Percentiles rank a stretch among this genome's conserved stretches.
Evolutionary conservation across 2,888 invertebrate genomes (phyloP).

Genomic region (Apodemia hepburni): DNA sequence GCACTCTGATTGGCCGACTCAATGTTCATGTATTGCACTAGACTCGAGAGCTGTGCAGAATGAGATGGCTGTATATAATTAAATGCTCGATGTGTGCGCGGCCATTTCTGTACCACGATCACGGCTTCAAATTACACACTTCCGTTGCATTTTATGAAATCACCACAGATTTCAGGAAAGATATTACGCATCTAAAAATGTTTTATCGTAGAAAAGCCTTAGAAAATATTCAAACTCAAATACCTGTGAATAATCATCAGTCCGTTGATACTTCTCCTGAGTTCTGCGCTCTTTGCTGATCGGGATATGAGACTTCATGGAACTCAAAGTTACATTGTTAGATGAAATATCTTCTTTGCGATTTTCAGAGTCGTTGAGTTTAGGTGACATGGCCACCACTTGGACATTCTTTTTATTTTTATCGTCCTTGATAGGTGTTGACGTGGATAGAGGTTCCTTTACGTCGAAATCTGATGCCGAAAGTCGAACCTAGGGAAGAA

Average conservation of each 20-base stretch:
- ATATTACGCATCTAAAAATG: too few relatives aligned
- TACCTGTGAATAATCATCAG: constrained; percentile 41
- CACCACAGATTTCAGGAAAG: too few relatives aligned
- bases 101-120: too few relatives aligned
- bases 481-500: constrained; percentile 36
- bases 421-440: constrained; percentile 60
- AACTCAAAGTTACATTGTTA: constrained; percentile 36
- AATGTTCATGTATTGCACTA: too few relatives aligned
- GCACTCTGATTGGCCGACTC: too few relatives aligned
- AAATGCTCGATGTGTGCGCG: too few relatives aligned
- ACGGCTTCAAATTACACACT: too few relatives aligned
- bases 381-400: constrained; percentile 68
- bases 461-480: constrained; percentile 41
- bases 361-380: constrained; percentile 35
- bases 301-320: constrained; percentile 40
- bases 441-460: constrained; percentile 53
- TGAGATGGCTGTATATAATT: too few relatives aligned
- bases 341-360: constrained; percentile 34
- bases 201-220: too few relatives aligned
- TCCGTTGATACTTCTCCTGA: constrained; percentile 47
- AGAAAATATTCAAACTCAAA: constrained; percentile 3
- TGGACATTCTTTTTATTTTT: constrained; percentile 43
- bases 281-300: constrained; percentile 41
- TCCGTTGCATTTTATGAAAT: too few relatives aligned
- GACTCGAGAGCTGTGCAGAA: too few relatives aligned